A percentile compares a stretch with the other conserved stretches of the same genome.
phyloP scores from a whole-genome alignment of 2,797 vertebrate species.

The Xiphophorus birchmanni region DNA sequence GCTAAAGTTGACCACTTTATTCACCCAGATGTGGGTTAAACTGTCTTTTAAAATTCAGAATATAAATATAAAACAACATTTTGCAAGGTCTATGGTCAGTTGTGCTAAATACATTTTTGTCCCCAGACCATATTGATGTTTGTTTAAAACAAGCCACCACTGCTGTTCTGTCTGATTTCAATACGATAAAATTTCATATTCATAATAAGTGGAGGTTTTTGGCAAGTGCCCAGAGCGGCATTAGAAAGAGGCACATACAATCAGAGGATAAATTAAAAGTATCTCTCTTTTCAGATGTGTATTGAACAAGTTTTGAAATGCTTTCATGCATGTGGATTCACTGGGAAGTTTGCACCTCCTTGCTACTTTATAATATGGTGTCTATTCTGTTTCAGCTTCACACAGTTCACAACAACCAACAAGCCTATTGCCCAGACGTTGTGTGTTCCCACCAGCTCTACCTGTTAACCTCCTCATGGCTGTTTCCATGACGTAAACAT shows the following conservation, averaged over 20 bases:
- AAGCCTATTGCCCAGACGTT: background rate
- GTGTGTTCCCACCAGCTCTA: background rate
- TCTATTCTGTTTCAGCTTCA: no score
- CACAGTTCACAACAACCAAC: background rate
- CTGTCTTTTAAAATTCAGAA: background rate
- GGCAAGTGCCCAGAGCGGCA: background rate
- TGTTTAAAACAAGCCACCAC: background rate
- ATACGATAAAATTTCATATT: background rate
- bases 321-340: background rate
- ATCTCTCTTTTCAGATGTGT: background rate
- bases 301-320: background rate
- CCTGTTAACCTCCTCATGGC: background rate
- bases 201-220: background rate
- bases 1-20: background rate
- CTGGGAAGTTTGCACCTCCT: background rate
- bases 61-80: background rate
- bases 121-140: background rate
- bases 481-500: background rate
- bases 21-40: background rate
- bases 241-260: background rate
- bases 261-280: background rate
- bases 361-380: background rate
- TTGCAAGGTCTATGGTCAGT: background rate
- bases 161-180: background rate
- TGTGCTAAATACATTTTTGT: background rate